These are phyloP conservation scores for Reticulitermes lucifugus DNA, from an alignment of 2,888 invertebrate species.

Conservation along the genomic window DNA sequence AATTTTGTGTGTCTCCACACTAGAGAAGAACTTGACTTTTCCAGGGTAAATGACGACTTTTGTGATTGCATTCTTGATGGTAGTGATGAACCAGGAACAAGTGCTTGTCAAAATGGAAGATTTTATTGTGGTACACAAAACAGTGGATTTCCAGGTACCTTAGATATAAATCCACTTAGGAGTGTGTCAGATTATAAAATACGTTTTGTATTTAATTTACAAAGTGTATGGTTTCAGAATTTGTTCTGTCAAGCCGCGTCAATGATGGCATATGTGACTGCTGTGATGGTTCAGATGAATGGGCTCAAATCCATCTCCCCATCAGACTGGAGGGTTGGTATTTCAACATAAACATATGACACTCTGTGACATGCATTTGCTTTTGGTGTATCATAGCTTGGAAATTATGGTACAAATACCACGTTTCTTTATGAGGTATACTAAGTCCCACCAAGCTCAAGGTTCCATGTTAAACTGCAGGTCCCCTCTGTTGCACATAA, in stretches of 20 bases:
- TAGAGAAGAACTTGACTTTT: constrained; percentile 68
- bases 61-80: constrained; percentile 90
- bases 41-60: constrained; percentile 89
- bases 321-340: constrained; percentile 39
- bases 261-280: constrained; percentile 97
- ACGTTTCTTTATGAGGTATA: too few relatives aligned
- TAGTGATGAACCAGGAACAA: constrained; percentile 89
- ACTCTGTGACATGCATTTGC: too few relatives aligned
- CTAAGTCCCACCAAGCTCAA: too few relatives aligned
- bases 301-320: constrained; percentile 59
- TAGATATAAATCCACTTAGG: neutral
- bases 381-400: too few relatives aligned
- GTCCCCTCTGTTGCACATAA: too few relatives aligned
- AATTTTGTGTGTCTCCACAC: constrained; percentile 65
- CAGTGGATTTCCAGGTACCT: constrained; percentile 24
- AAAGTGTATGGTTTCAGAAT: constrained; percentile 59
- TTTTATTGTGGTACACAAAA: constrained; percentile 80
- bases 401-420: too few relatives aligned
- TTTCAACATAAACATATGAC: neutral
- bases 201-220: neutral
- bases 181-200: neutral
- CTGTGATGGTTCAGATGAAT: constrained; percentile 93
- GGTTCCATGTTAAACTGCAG: too few relatives aligned
- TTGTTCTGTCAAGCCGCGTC: constrained; percentile 83
- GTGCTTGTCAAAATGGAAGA: constrained; percentile 84